Evolutionary conservation across 2,888 invertebrate species (phyloP), one percentile per base, ranked within the genome.

Genomic region (Perdita meconis): DNA sequence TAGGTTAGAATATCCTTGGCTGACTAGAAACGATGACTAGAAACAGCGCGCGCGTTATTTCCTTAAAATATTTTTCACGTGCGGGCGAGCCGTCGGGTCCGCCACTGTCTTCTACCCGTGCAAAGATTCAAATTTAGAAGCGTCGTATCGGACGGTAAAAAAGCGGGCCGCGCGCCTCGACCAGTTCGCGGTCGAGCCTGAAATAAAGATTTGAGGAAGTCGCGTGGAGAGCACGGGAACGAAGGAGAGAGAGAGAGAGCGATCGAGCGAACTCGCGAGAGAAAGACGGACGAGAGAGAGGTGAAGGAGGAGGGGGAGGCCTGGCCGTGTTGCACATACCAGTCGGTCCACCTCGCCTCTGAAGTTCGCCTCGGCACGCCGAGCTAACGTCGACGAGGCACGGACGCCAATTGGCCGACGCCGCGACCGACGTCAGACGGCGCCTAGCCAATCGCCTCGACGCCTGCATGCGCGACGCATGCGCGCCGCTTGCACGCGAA

Each of bases 21-120:
- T 77, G 88, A 88, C 88, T 88, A 87, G 89, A 89, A 81, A 82
- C 81, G 87, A 83, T 89, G 89, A 89, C 89, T 89, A 89, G 89
- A 86, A 83, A 85, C 82, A 84, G n/a, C n/a, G n/a, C 47, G 47
- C 85, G 84, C 79, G 87, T 83, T 1, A 2, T 80, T 83, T 82
- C 86, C 85, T 86, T 85, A 87, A 87, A 88, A 87, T 88, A 87
- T 84, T 82, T 81, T 69, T 84, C 82, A 82, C 83, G 77, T 78
- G 87, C 74, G 78, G n/a, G 61, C 84, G 66, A 61, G 70, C 78
- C 81, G 86, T 73, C 78, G 78, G n/a, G 71, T 74, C 67, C 59
- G 78, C 47, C 80, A 80, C 78, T 80, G 64, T 63, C 53, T 10
- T 47, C n/a, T n/a, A n/a, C 0, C 64, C 65, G 69, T 73, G 72